Evolutionary conservation across 1,140 invertebrate species (phyloP), one percentile per base, ranked within the genome.

Genomic region (Zaprionus vittiger): DNA sequence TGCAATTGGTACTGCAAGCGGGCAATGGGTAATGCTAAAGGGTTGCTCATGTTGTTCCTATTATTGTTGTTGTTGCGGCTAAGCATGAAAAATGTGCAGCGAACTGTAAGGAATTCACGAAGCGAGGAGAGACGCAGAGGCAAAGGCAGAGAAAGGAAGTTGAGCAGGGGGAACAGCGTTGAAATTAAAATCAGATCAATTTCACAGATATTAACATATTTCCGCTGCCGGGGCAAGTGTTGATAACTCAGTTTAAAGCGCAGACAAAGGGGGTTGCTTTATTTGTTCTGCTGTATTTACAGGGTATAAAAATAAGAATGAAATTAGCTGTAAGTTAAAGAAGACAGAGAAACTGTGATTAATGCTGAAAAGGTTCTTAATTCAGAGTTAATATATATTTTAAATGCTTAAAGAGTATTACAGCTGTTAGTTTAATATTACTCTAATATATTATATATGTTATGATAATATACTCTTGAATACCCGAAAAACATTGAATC

Each of bases 151-250:
- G 56, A 31, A 31, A 34, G 31, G 31, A 34, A 34, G 31, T 34
- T 11, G 31, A 52, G 67, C 15, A 44, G 15, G 44, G 56, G 61
- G 56, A 24, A 64, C 61, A 72, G 74, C 80, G 79, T 79, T 84
- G 54, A 89, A 89, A 89, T 89, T 89, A 89, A 87, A 90, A 89
- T 89, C 72, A 89, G 84, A 89, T 89, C 84, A 89, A 89, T 89
- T 89, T 81, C 85, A 89, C 81, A 84, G 84, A 89, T 89, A 90
- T 84, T 83, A 89, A 81, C 85, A 89, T 84, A 80, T 67, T 67
- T 82, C 65, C 81, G 70, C 52, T 61, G 60, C 60, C 69, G 56
- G 77, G 68, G 65, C 80, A 86, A 85, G 83, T 86, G 83, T 86
- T 72, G 83, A 83, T 81, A 67, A 56, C 67, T 70, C 38, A 56